Evolutionary conservation across 2,797 vertebrate genomes (phyloP).

Genomic region (Chelmon rostratus): DNA sequence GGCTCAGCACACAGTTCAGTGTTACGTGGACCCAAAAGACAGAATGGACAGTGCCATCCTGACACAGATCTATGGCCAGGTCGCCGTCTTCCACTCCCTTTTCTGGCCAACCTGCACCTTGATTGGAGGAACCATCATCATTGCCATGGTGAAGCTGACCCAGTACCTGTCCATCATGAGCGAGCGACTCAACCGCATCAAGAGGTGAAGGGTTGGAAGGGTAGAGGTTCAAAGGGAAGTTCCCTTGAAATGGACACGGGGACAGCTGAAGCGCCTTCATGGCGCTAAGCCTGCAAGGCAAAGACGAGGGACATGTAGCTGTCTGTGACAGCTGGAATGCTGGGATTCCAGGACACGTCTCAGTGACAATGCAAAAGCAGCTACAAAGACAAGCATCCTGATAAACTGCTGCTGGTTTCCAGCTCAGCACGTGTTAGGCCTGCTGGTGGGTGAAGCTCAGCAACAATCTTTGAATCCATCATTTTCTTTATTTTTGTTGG

Average conservation of each 20-base stretch:
- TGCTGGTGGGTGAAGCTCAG: not conserved
- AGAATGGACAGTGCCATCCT: slow-evolving; percentile 90
- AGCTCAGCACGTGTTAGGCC: not conserved
- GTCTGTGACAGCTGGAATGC: not conserved
- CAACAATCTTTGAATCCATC: not conserved
- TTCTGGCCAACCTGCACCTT: slow-evolving; percentile 95
- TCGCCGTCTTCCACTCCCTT: slow-evolving; percentile 91
- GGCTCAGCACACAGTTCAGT: slow-evolving; percentile 89
- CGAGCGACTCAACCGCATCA: slow-evolving; percentile 90
- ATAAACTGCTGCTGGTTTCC: not conserved
- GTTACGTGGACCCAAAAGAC: slow-evolving; percentile 91
- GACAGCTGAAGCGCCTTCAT: not conserved
- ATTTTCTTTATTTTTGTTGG: not conserved
- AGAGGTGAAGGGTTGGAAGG: slow-evolving; percentile 84
- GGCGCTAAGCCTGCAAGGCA: not conserved
- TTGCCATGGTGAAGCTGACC: slow-evolving; percentile 96
- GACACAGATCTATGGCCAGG: slow-evolving; percentile 91
- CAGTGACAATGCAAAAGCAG: not conserved
- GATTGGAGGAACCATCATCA: slow-evolving; percentile 89
- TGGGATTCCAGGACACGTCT: not conserved
- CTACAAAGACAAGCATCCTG: not conserved
- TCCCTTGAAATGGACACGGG: not conserved
- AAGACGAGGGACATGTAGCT: slow-evolving; percentile 3
- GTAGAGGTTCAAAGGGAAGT: not conserved
- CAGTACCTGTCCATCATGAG: slow-evolving; percentile 95